A percentile compares a stretch with the other conserved stretches of the same genome.
phyloP scores from a whole-genome alignment of 2,888 invertebrate genomes.

The Hedya salicella region DNA sequence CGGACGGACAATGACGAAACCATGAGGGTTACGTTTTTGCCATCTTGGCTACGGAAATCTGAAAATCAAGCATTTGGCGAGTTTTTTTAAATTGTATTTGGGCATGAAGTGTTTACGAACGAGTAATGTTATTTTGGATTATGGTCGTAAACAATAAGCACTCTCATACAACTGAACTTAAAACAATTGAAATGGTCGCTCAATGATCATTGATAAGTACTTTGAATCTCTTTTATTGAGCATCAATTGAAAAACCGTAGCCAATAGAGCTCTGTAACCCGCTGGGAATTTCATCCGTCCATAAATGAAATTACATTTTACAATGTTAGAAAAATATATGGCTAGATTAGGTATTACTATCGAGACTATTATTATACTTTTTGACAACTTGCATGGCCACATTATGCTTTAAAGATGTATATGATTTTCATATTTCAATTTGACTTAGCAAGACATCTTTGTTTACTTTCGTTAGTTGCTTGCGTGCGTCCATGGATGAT shows the following conservation, averaged over 20 bases:
- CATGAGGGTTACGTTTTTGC: no score
- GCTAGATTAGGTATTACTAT: not conserved
- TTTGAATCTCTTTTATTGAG: constrained; percentile 33
- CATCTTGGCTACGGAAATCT: no score
- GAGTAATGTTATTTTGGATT: no score
- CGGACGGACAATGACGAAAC: no score
- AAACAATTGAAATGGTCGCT: constrained; percentile 1
- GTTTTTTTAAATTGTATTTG: no score
- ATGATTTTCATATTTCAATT: no score
- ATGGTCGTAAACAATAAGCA: not conserved
- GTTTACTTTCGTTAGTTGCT: not conserved
- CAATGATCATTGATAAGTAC: constrained; percentile 1
- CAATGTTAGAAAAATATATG: constrained; percentile 4
- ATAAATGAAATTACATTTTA: constrained; percentile 26
- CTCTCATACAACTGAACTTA: not conserved
- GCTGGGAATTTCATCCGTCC: constrained; percentile 31
- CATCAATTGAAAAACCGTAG: constrained; percentile 35
- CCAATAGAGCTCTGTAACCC: constrained; percentile 23
- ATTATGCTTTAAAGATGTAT: no score
- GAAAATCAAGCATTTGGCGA: no score
- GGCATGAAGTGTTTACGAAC: no score
- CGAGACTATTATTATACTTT: not conserved
- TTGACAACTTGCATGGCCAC: not conserved
- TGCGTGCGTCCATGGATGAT: no score
- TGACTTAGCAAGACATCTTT: not conserved